Percentiles rank a stretch among this genome's conserved stretches.
phyloP scores from a whole-genome alignment of 2,113 vertebrate species.

The Mandrillus leucophaeus region DNA sequence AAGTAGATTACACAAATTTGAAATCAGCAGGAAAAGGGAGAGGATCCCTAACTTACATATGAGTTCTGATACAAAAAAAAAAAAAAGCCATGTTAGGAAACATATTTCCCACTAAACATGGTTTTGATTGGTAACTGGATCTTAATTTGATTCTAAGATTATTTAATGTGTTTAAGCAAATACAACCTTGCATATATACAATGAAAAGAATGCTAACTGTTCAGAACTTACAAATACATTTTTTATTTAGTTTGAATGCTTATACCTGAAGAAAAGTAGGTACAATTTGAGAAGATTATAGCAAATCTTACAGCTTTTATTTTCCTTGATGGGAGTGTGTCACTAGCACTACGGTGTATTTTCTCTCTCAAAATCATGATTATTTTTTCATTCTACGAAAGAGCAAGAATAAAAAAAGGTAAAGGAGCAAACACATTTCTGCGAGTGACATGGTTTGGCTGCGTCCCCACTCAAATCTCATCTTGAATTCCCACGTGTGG shows the following conservation, averaged over 20 bases:
- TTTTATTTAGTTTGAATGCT: conserved; percentile 25
- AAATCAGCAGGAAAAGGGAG: background rate
- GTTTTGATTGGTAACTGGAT: background rate
- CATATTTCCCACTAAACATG: background rate
- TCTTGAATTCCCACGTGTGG: too few species aligned
- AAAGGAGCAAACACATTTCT: background rate
- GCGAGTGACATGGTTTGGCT: too few species aligned
- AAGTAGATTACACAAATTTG: background rate
- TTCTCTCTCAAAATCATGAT: background rate
- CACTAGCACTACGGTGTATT: background rate
- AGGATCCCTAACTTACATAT: background rate
- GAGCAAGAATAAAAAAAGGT: background rate
- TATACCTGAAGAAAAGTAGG: background rate
- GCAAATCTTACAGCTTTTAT: conserved; percentile 5
- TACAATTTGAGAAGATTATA: background rate
- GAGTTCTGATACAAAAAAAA: background rate
- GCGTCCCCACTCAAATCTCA: too few species aligned
- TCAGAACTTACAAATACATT: conserved; percentile 12
- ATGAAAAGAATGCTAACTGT: conserved; percentile 33
- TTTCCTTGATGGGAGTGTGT: background rate
- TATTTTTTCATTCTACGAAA: background rate
- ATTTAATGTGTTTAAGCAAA: background rate
- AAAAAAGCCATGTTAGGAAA: background rate
- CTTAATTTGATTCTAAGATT: conserved; percentile 13
- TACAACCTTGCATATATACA: background rate